phyloP scores from a whole-genome alignment of 2,888 invertebrate species.

The Acanthosoma haemorrhoidale region DNA sequence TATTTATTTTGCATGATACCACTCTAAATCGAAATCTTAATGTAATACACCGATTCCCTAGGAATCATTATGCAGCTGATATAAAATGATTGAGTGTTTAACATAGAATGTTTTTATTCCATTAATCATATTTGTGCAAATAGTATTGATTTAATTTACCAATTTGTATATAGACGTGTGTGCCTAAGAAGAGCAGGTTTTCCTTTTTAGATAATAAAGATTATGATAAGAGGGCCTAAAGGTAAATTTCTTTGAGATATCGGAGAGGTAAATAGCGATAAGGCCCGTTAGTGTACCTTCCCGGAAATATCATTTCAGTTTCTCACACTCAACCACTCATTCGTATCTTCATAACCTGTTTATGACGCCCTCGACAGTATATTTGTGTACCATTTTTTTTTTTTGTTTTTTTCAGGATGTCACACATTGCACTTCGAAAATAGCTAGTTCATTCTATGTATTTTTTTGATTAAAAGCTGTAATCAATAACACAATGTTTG shows the following conservation, averaged over 20 bases:
- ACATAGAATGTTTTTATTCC: no score
- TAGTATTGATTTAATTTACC: neutral
- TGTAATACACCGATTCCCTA: no score
- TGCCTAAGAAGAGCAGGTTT: neutral
- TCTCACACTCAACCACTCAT: neutral
- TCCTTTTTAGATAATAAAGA: conserved; percentile 12
- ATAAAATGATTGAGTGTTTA: no score
- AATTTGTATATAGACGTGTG: neutral
- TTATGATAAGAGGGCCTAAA: conserved; percentile 2
- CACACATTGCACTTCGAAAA: no score
- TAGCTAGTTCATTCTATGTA: no score
- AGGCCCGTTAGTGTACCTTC: neutral
- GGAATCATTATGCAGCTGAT: no score
- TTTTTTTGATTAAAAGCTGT: no score
- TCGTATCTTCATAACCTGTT: neutral
- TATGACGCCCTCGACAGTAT: neutral
- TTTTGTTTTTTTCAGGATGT: no score
- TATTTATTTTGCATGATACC: no score
- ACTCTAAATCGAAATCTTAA: no score
- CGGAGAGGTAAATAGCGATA: conserved; percentile 16
- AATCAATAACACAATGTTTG: no score
- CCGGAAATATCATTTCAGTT: neutral
- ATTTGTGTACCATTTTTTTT: no score
- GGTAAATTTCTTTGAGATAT: conserved; percentile 20
- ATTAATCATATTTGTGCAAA: neutral